Conservation (phyloP, 2,888 invertebrate genomes). For the Sarcophaga caerulescens region DNA sequence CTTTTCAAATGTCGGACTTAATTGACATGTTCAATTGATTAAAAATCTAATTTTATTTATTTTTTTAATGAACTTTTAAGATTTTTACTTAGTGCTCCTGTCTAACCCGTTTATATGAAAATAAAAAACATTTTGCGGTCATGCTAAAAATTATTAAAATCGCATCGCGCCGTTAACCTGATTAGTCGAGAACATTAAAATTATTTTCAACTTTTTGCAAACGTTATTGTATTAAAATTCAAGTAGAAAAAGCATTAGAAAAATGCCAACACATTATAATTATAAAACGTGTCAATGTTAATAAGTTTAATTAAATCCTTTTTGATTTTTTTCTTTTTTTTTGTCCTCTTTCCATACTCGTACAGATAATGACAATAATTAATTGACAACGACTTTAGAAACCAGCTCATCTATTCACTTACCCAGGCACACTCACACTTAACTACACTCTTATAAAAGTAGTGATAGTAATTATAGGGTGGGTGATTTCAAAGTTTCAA, state of each 20-base stretch:
- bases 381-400: conserved; percentile 19
- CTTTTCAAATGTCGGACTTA: neutral
- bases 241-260: conserved; percentile 13
- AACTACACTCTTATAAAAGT: too few relatives aligned
- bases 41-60: too few relatives aligned
- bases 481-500: too few relatives aligned
- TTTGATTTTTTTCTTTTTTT: neutral
- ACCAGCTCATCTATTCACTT: neutral
- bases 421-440: neutral
- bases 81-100: too few relatives aligned
- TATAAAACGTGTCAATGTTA: conserved; percentile 48
- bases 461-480: too few relatives aligned
- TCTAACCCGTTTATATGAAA: too few relatives aligned
- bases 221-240: conserved; percentile 29
- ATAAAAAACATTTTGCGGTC: too few relatives aligned
- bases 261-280: conserved; percentile 36
- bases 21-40: neutral
- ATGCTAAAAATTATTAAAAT: neutral
- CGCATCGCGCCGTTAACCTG: neutral
- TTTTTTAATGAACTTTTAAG: too few relatives aligned
- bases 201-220: neutral
- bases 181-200: conserved; percentile 17
- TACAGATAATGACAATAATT: conserved; percentile 5
- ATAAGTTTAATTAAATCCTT: conserved; percentile 43
- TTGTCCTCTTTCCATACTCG: neutral